phyloP scores from a whole-genome alignment of 92 coral and sea anemone genomes.

The Phenganax stokvisi region DNA sequence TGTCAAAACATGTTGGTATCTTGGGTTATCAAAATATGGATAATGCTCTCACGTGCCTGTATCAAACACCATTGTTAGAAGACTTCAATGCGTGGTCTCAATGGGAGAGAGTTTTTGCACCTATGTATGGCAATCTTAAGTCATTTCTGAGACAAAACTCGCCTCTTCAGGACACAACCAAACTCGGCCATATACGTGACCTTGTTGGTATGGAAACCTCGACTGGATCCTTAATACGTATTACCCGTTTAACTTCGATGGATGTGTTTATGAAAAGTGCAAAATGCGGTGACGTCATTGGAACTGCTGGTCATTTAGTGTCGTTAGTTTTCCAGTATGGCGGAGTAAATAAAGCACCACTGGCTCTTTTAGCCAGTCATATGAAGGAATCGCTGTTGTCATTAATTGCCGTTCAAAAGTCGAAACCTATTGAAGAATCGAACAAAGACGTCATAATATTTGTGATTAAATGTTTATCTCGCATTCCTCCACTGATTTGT shows the following conservation, averaged over 20 bases:
- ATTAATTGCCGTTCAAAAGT: conserved; percentile 6
- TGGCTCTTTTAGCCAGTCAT: conserved; percentile 71
- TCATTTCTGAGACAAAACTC: conserved; percentile 52
- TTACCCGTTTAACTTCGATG: conserved; percentile 56
- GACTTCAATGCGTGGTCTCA: conserved; percentile 64
- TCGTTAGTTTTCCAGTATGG: conserved; percentile 76
- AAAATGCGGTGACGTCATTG: conserved; percentile 51
- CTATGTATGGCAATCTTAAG: conserved; percentile 64
- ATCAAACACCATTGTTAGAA: conserved; percentile 64
- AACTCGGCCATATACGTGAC: conserved; percentile 15
- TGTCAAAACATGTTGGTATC: conserved; percentile 45
- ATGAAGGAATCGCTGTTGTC: conserved; percentile 55
- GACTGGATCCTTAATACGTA: conserved; percentile 52
- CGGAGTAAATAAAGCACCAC: conserved; percentile 64
- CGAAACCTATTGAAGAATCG: conserved; percentile 21
- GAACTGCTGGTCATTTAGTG: conserved; percentile 73
- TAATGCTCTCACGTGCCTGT: conserved; percentile 59
- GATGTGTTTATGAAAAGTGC: conserved; percentile 52
- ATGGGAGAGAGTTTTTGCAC: conserved; percentile 68
- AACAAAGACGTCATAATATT: conserved; percentile 36
- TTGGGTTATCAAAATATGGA: conserved; percentile 58
- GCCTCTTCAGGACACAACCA: background rate
- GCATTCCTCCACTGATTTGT: conserved; percentile 64
- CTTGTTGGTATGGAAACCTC: conserved; percentile 59
- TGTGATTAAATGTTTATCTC: conserved; percentile 61